Evolutionary conservation across 2,113 vertebrate species (phyloP).

Genomic region (Amblyopsis rosae): DNA sequence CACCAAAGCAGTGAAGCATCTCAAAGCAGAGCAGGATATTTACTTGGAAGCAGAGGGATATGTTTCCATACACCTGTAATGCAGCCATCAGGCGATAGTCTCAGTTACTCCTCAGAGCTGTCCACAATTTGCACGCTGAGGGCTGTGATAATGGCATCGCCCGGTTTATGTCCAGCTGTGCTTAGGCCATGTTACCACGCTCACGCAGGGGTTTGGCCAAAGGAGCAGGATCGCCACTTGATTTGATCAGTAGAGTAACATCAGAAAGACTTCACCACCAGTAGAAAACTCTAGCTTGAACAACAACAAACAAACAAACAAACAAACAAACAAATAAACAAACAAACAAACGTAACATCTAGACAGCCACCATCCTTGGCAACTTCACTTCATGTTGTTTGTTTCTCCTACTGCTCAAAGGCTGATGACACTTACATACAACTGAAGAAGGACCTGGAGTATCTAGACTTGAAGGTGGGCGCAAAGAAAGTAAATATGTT

Average conservation of each 20-base stretch:
- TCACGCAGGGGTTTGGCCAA: conserved; percentile 11
- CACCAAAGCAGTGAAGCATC: conserved; percentile 6
- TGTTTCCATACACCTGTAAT: conserved; percentile 31
- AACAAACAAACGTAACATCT: conserved; percentile 40
- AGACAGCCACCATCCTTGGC: conserved; percentile 52
- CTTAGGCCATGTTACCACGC: conserved; percentile 40
- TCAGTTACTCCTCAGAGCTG: conserved; percentile 8
- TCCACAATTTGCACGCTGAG: conserved; percentile 31
- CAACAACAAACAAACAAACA: conserved; percentile 27
- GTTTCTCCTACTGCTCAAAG: conserved; percentile 77
- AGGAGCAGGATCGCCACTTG: no score
- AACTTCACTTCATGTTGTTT: conserved; percentile 72
- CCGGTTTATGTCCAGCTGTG: conserved; percentile 40
- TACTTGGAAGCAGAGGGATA: not conserved
- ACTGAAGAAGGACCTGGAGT: conserved; percentile 98
- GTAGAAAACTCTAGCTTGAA: conserved; percentile 42
- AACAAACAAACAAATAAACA: conserved; percentile 42
- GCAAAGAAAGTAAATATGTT: conserved; percentile 56
- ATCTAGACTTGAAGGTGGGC: conserved; percentile 97
- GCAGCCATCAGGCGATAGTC: conserved; percentile 25
- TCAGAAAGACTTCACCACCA: conserved; percentile 17
- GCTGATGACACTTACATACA: conserved; percentile 97
- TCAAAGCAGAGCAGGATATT: conserved; percentile 7
- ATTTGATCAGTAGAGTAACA: not conserved
- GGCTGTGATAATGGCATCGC: conserved; percentile 44